Evolutionary conservation across 1,140 invertebrate species (phyloP).

Genomic region (Phenacoccus solenopsis): DNA sequence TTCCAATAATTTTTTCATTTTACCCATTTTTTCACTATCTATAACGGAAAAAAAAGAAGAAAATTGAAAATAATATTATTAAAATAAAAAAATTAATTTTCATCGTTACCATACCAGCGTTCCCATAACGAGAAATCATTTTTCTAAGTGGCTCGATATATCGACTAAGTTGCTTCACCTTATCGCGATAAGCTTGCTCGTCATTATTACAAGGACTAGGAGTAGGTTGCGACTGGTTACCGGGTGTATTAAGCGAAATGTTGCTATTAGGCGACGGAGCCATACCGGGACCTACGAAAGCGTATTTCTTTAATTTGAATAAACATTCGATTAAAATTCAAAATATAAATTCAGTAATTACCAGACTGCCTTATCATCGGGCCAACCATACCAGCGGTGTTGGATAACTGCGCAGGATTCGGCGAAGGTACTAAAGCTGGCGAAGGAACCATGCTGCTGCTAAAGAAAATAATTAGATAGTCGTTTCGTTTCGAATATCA

Average conservation of each 20-base stretch:
- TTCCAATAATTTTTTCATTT: slow-evolving; percentile 84
- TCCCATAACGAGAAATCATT: slow-evolving; percentile 75
- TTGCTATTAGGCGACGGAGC: slow-evolving; percentile 61
- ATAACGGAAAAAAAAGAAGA: slow-evolving; percentile 23
- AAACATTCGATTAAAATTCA: neutral
- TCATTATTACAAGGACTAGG: slow-evolving; percentile 57
- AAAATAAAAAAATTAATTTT: slow-evolving; percentile 25
- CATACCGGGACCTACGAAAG: slow-evolving; percentile 36
- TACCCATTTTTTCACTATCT: slow-evolving; percentile 74
- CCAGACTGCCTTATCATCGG: slow-evolving; percentile 28
- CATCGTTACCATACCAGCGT: slow-evolving; percentile 49
- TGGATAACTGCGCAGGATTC: slow-evolving; percentile 37
- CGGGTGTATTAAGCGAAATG: slow-evolving; percentile 60
- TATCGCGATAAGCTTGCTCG: slow-evolving; percentile 81
- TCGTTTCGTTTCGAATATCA: neutral
- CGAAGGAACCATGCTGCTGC: slow-evolving; percentile 47
- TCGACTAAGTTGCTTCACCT: slow-evolving; percentile 78
- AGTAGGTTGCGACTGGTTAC: slow-evolving; percentile 43
- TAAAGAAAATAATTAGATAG: neutral
- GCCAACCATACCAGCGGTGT: slow-evolving; percentile 36
- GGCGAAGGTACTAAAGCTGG: slow-evolving; percentile 58
- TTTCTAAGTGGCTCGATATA: slow-evolving; percentile 82
- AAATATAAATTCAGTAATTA: slow-evolving; percentile 32
- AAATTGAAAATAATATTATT: slow-evolving; percentile 13
- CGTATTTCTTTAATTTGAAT: neutral